A percentile compares a stretch with the other conserved stretches of the same genome.
Evolutionary conservation across 1,140 invertebrate species (phyloP).

Genomic region (Danaus plexippus): DNA sequence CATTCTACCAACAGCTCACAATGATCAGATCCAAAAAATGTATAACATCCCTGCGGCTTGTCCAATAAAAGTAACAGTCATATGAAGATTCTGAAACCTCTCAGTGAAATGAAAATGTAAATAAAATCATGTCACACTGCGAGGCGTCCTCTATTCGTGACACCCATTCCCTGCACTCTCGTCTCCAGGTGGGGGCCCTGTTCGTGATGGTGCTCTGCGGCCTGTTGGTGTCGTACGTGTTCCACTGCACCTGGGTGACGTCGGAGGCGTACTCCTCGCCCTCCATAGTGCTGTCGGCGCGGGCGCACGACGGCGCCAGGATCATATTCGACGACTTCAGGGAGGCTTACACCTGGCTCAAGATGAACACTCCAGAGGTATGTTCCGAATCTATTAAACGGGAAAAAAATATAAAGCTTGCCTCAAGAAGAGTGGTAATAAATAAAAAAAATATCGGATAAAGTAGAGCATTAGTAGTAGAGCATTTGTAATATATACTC

Average conservation of each 20-base stretch:
- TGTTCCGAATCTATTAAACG: background rate
- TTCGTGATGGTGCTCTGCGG: slow-evolving; percentile 90
- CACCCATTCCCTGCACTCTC: background rate
- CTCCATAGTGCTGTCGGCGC: slow-evolving; percentile 96
- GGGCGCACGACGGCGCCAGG: slow-evolving; percentile 92
- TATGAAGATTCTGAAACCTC: no score
- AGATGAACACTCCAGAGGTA: slow-evolving; percentile 95
- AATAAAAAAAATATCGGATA: no score
- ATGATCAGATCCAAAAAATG: no score
- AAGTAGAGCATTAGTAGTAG: no score
- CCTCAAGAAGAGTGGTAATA: no score
- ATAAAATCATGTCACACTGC: no score
- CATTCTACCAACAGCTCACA: no score
- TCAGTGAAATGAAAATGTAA: no score
- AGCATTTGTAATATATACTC: background rate
- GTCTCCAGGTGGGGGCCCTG: slow-evolving; percentile 81
- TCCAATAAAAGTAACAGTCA: no score
- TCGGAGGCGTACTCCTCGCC: slow-evolving; percentile 98
- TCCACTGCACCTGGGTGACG: slow-evolving; percentile 99
- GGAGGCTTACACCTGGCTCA: slow-evolving; percentile 98
- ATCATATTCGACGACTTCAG: slow-evolving; percentile 99
- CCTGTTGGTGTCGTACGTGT: slow-evolving; percentile 92
- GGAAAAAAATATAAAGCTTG: no score
- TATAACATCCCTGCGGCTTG: no score
- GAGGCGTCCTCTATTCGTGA: no score